Base-by-base conservation (phyloP, 2,888 invertebrate species). In the Ophraella communa region DNA sequence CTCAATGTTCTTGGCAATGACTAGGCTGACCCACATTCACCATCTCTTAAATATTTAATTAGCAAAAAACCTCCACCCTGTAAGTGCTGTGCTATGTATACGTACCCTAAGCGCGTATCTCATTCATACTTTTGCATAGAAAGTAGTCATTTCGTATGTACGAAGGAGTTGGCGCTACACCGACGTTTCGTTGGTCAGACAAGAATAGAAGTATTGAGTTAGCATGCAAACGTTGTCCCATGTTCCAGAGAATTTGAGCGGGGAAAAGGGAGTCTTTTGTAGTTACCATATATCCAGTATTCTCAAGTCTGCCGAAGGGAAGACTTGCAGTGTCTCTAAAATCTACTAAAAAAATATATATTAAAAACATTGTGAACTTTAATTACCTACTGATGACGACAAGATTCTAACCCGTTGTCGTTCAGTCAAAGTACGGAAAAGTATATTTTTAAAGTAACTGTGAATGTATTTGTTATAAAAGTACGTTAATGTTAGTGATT, bases 51-150 rank as follows among this genome's bases (percentile, higher is more conserved):
- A 59, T 60, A 60, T 27, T 24, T 60, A 52, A 53, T 52, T 42
- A 60, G 21, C 11, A 44, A 27, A 49, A 60, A 52, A 44, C 21
- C 10, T 52, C 39, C 60, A 60, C 60, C 60, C 60, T 62, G 55
- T 62, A 62, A 74, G 79, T 77, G 78, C 77, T 79, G 79, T 77
- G 79, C 78, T 76, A 75, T 80, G 79, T 79, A 77, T 78, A 79
- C 77, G 79, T 80, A 80, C 80, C 80, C 80, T 78, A 76, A 76
- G 77, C 78, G 79, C 79, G 82, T 83, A 84, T 84, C 84, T 85
- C 85, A 85, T 86, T 86, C 85, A 85, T 85, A 84, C 85, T 85
- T 85, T 85, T 85, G 84, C 85, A 85, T 86, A 83, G 84, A 85
- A 85, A 85, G 85, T 83, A 83, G 83, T 84, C 83, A 84, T 83